Evolutionary conservation across 2,888 invertebrate species (phyloP), one percentile per base, ranked within the genome.

Genomic region (Ommatoiulus sabulosus): DNA sequence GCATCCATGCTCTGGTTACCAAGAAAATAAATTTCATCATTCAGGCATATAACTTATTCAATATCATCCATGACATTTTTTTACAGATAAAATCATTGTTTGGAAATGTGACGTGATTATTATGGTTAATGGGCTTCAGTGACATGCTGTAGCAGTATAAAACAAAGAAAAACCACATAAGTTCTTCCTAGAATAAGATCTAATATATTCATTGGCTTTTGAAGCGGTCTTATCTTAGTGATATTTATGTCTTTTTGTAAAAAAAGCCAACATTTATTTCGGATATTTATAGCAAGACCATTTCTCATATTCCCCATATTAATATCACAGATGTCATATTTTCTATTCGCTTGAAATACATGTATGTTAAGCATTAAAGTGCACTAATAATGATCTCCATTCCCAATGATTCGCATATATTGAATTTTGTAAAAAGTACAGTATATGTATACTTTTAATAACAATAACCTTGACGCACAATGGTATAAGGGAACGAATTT

Each of bases 121-220:
- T 80, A 80, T 80, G 2, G 35, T 80, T 35, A 80, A 80, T 35
- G 35, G 35, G 80, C 8, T 12, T 35, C 15, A 15, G 35, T 35
- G 12, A 80, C 24, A 80, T 72, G n/a, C 5, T 15, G n/a, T 57
- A 57, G n/a, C n/a, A 57, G 57, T 5, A 57, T n/a, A 35, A 35
- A 35, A 35, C 52, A 17, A 52, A 35, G 8, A 80, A 35, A 35
- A 80, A 35, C 10, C 35, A 35, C 80, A 80, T 35, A 35, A 1
- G 0, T 80, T 80, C 24, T 72, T 24, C 24, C 80, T 35, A 15
- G 24, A 80, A 63, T 1, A n/a, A 80, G 35, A 72, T 24, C 12
- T 35, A 80, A 72, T 72, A 12, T 80, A 80, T 80, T 80, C 80
- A 80, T 80, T 80, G 80, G 80, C 35, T 80, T 80, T 80, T 80